phyloP scores from a whole-genome alignment of 1,140 invertebrate genomes.

The Pseudomyrmex flavicornis region DNA sequence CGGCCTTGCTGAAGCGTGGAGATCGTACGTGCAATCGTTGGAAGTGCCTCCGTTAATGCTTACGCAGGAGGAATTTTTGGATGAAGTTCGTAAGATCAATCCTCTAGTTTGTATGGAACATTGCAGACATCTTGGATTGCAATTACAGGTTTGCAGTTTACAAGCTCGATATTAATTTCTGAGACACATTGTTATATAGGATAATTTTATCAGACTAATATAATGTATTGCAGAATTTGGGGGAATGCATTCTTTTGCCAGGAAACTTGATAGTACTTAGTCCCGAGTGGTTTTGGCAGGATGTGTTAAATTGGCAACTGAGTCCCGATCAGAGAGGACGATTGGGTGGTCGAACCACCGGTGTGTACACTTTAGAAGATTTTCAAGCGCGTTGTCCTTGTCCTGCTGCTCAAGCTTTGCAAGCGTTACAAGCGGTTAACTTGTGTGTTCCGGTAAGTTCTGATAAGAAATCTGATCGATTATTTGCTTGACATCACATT shows the following conservation, averaged over 20 bases:
- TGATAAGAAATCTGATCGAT: slow-evolving; percentile 8
- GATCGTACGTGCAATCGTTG: slow-evolving; percentile 78
- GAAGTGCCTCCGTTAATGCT: slow-evolving; percentile 82
- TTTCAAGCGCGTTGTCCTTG: slow-evolving; percentile 91
- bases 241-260: slow-evolving; percentile 83
- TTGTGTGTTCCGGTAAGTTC: slow-evolving; percentile 88
- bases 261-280: slow-evolving; percentile 90
- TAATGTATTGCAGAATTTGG: slow-evolving; percentile 75
- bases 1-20: slow-evolving; percentile 82
- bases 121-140: slow-evolving; percentile 81
- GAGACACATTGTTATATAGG: not conserved
- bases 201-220: not conserved
- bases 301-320: slow-evolving; percentile 90
- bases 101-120: slow-evolving; percentile 82
- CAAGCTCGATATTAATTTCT: not conserved
- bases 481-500: not conserved
- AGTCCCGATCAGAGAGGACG: slow-evolving; percentile 88
- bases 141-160: slow-evolving; percentile 77
- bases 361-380: slow-evolving; percentile 92
- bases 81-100: slow-evolving; percentile 83
- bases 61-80: slow-evolving; percentile 79
- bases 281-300: slow-evolving; percentile 91
- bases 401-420: slow-evolving; percentile 90
- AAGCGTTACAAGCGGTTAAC: slow-evolving; percentile 89
- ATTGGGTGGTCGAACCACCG: slow-evolving; percentile 88